Percentiles rank a stretch among this genome's conserved stretches.
phyloP scores from a whole-genome alignment of 2,888 invertebrate genomes.

The Salpingus planirostris region DNA sequence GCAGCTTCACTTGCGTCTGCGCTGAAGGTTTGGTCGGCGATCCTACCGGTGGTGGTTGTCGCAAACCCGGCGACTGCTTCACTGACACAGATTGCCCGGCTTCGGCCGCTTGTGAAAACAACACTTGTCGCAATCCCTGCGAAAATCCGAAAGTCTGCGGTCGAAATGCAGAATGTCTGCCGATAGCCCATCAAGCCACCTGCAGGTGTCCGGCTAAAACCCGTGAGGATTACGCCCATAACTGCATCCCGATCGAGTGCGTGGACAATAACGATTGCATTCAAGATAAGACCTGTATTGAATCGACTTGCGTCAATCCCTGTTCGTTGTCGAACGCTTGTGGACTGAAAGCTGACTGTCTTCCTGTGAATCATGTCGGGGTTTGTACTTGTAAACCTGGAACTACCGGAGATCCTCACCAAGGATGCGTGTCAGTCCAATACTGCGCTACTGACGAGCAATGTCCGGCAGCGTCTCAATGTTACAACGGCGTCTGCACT shows the following conservation, averaged over 20 bases:
- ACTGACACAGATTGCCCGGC: slow-evolving; percentile 71
- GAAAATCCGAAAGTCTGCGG: slow-evolving; percentile 60
- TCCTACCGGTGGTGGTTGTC: slow-evolving; percentile 62
- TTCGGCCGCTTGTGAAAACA: slow-evolving; percentile 64
- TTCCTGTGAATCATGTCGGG: slow-evolving; percentile 67
- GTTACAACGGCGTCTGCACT: slow-evolving; percentile 72
- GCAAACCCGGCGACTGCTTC: slow-evolving; percentile 74
- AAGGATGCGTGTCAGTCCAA: slow-evolving; percentile 75
- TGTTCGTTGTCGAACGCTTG: slow-evolving; percentile 75
- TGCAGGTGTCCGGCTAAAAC: slow-evolving; percentile 71
- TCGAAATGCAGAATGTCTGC: slow-evolving; percentile 63
- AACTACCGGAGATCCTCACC: slow-evolving; percentile 75
- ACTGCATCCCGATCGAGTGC: slow-evolving; percentile 70
- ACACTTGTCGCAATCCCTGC: slow-evolving; percentile 72
- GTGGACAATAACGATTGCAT: slow-evolving; percentile 68
- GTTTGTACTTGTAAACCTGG: slow-evolving; percentile 78
- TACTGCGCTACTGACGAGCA: slow-evolving; percentile 73
- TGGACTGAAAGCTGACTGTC: slow-evolving; percentile 70
- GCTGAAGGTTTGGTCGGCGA: slow-evolving; percentile 74
- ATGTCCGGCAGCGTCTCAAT: slow-evolving; percentile 77
- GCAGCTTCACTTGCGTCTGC: slow-evolving; percentile 70
- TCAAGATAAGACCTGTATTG: slow-evolving; percentile 62
- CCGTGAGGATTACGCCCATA: slow-evolving; percentile 63
- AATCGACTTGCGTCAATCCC: slow-evolving; percentile 72
- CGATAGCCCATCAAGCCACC: slow-evolving; percentile 57